phyloP scores from a whole-genome alignment of 2,113 vertebrate species.

The Bos taurus region ARS-UCD2.0 NC_037332.1:16628001-16628500 shows the following conservation, averaged over 20 bases:
- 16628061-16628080: background rate
- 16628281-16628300: background rate
- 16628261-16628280: background rate
- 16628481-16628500: no score
- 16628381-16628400: no score
- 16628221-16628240: background rate
- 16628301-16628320: background rate
- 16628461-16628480: no score
- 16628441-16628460: no score
- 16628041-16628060: no score
- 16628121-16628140: background rate
- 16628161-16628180: background rate
- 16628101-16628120: background rate
- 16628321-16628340: background rate
- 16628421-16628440: no score
- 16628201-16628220: background rate
- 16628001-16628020: no score
- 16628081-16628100: background rate
- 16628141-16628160: background rate
- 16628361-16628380: no score
- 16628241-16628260: background rate
- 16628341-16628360: no score
- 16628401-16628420: no score
- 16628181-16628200: constrained; percentile 19
- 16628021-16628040: no score